phyloP scores from a whole-genome alignment of 2,888 invertebrate genomes.

The Synergus gifuensis region DNA sequence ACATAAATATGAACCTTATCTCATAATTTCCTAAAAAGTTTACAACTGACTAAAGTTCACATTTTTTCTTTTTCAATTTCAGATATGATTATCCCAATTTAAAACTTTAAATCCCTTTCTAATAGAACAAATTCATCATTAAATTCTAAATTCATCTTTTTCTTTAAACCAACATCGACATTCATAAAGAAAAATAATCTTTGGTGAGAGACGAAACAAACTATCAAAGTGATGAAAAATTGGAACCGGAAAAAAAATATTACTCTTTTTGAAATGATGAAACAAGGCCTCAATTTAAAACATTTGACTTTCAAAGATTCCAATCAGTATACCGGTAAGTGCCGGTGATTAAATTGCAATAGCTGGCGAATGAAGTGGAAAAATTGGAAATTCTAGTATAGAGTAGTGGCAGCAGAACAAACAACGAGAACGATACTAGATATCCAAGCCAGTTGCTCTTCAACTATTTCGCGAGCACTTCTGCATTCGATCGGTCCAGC shows the following conservation, averaged over 20 bases:
- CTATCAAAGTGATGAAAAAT: not conserved
- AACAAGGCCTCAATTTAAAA: not conserved
- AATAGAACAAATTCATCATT: no score
- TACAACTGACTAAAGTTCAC: no score
- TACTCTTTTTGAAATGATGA: not conserved
- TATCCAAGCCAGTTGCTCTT: conserved; percentile 51
- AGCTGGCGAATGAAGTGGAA: conserved; percentile 46
- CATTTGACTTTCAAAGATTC: conserved; percentile 25
- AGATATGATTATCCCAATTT: no score
- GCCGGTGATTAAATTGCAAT: conserved; percentile 39
- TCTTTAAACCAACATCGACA: no score
- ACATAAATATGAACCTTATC: not conserved
- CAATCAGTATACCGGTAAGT: conserved; percentile 16
- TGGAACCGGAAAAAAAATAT: not conserved
- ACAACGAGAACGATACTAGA: conserved; percentile 55
- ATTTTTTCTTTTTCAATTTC: no score
- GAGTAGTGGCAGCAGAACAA: conserved; percentile 34
- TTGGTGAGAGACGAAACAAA: not conserved
- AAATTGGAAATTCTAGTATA: conserved; percentile 53
- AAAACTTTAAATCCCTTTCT: no score
- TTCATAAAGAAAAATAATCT: not conserved
- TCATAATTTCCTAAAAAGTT: not conserved
- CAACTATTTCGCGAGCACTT: conserved; percentile 60
- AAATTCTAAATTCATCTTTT: no score
- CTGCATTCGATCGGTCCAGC: conserved; percentile 44